Evolutionary conservation across 53 echinoderm and acorn worm species (phyloP), one percentile per base, ranked within the genome.

Genomic region (Astropecten irregularis): DNA sequence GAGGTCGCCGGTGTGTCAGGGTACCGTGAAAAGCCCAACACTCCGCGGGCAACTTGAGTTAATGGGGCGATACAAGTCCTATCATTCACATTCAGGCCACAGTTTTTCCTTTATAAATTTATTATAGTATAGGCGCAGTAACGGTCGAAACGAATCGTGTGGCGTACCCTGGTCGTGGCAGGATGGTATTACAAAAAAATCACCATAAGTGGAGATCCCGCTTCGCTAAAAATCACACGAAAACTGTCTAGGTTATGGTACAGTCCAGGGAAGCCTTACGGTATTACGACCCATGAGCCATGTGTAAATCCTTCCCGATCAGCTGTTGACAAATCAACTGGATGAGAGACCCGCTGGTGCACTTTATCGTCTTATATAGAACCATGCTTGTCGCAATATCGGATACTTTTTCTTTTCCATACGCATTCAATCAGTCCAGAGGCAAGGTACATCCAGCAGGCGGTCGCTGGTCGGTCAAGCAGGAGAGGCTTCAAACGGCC

Each of bases 1-100:
- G 79, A 62, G 79, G 79, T 79, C 79, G 62, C 44, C 23, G 9
- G 30, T 44, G 79, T 79, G 79, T 62, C 79, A 62, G 22, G 62
- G 47, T 62, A 29, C 47, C 32, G 61, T 48, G 46, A 26, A 5
- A 46, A 60, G 60, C 60, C 46, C 32, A 6, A 46, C 60, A 42
- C 79, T 62, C 79, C 32, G 29, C 55, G 10, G 48, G 33, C 63
- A 79, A 44, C 26, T 68, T 42, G 46, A 68, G 60, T 79, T 62
- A 62, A 79, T 79, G 79, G 62, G 61, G 44, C 79, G 30, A 6
- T 30, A 19, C 56, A 62, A 62, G 62, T 56, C 33, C 79, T 76
- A 76, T 76, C 76, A 57, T 18, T 58, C 20, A 57, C 54, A 52
- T 73, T 57, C 27, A 46, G 46, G 25, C 18, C 47, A 23, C 21